Percentiles rank a stretch among this genome's conserved stretches.
phyloP scores from a whole-genome alignment of 2,888 invertebrate genomes.

The Watsonalla binaria region DNA sequence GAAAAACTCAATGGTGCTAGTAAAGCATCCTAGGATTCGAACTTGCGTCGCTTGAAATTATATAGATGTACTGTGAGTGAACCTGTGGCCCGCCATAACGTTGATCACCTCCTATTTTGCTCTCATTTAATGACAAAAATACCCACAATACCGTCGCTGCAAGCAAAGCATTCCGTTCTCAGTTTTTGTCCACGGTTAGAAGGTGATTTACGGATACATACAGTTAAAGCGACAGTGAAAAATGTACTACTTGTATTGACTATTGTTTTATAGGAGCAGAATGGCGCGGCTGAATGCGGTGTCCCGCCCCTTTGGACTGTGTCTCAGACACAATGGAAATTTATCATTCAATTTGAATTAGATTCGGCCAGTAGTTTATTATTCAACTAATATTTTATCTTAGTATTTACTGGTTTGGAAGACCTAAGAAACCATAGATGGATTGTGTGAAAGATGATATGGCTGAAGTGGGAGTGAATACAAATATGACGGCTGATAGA shows the following conservation, averaged over 20 bases:
- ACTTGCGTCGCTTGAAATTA: too few relatives aligned
- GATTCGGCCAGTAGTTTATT: too few relatives aligned
- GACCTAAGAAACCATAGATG: too few relatives aligned
- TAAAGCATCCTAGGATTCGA: too few relatives aligned
- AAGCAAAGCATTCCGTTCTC: conserved; percentile 28
- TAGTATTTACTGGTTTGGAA: too few relatives aligned
- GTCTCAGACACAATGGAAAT: neutral
- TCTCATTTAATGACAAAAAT: conserved; percentile 13
- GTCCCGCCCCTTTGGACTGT: neutral
- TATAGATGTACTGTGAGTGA: neutral
- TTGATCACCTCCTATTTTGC: neutral
- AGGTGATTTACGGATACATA: conserved; percentile 48
- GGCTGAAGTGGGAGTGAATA: too few relatives aligned
- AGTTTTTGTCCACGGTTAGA: conserved; percentile 39
- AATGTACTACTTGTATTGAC: conserved; percentile 40
- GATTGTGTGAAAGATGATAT: too few relatives aligned
- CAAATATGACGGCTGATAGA: too few relatives aligned
- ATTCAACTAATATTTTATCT: too few relatives aligned
- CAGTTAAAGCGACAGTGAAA: conserved; percentile 44
- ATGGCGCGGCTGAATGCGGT: neutral
- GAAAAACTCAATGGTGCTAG: too few relatives aligned
- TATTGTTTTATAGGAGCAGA: conserved; percentile 17
- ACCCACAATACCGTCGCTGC: conserved; percentile 15
- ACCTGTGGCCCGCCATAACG: neutral
- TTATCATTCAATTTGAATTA: neutral